Evolutionary conservation across 2,888 invertebrate species (phyloP).

Genomic region (Melinopterus prodromus): DNA sequence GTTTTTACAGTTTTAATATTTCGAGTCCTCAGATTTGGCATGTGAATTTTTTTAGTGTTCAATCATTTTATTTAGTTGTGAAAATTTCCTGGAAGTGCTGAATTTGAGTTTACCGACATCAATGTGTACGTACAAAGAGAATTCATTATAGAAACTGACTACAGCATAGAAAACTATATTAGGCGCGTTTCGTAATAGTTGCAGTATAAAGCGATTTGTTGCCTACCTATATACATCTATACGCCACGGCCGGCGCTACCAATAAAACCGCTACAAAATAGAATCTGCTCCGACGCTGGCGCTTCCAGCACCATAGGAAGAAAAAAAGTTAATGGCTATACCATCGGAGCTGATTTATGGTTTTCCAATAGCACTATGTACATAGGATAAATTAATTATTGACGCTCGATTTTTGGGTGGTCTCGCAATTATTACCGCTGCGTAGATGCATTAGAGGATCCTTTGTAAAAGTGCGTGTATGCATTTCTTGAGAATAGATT

Average conservation of each 20-base stretch:
- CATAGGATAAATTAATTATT: constrained; percentile 4
- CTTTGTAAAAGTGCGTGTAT: background rate
- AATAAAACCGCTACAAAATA: background rate
- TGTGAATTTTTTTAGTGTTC: too few relatives aligned
- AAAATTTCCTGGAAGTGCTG: too few relatives aligned
- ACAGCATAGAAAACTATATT: background rate
- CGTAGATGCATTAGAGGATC: background rate
- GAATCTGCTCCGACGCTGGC: background rate
- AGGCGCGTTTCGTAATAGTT: background rate
- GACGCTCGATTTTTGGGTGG: constrained; percentile 4
- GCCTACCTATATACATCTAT: background rate
- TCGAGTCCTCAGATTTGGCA: too few relatives aligned
- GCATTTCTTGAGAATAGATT: background rate
- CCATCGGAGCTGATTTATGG: background rate
- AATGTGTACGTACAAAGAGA: background rate
- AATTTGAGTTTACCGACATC: background rate
- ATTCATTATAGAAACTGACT: background rate
- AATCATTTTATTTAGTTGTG: too few relatives aligned
- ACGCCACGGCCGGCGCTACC: background rate
- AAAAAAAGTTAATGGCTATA: background rate
- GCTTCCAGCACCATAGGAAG: background rate
- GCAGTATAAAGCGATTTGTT: background rate
- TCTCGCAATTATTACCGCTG: constrained; percentile 4
- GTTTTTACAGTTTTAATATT: too few relatives aligned
- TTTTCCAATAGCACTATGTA: constrained; percentile 4